Conservation (phyloP, 2,888 invertebrate genomes). For the Thereva unica region DNA sequence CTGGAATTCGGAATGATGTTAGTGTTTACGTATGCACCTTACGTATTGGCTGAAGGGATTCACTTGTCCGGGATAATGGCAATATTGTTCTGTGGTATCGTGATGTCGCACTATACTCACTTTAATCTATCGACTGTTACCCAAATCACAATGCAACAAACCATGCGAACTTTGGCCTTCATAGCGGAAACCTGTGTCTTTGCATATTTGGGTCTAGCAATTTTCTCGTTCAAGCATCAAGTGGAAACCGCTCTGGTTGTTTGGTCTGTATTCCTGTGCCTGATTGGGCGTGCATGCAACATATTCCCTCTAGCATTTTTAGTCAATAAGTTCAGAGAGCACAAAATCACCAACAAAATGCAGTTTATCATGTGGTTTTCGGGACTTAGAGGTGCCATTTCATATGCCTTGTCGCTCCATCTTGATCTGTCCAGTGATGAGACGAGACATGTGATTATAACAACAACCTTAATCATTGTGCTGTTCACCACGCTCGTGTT, state of each 20-base stretch:
- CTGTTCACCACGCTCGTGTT: conserved; percentile 93
- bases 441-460: conserved; percentile 94
- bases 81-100: conserved; percentile 96
- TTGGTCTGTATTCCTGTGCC: conserved; percentile 91
- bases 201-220: conserved; percentile 80
- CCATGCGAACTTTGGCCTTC: conserved; percentile 95
- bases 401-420: conserved; percentile 95
- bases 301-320: conserved; percentile 93
- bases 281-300: conserved; percentile 93
- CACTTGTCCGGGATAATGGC: conserved; percentile 98
- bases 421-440: conserved; percentile 87
- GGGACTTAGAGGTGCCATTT: conserved; percentile 94
- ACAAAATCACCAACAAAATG: conserved; percentile 97
- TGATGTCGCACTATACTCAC: conserved; percentile 99
- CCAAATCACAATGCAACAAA: conserved; percentile 99
- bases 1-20: conserved; percentile 98
- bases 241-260: conserved; percentile 90
- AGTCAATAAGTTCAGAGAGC: conserved; percentile 94
- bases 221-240: conserved; percentile 89
- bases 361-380: conserved; percentile 99
- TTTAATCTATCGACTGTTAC: conserved; percentile 97
- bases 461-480: conserved; percentile 97
- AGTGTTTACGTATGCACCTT: conserved; percentile 97
- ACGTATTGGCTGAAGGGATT: conserved; percentile 95
- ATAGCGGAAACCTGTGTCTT: conserved; percentile 99